Percentiles rank a stretch among this genome's conserved stretches.
phyloP scores from a whole-genome alignment of 2,888 invertebrate species.

The Tachina grossa region DNA sequence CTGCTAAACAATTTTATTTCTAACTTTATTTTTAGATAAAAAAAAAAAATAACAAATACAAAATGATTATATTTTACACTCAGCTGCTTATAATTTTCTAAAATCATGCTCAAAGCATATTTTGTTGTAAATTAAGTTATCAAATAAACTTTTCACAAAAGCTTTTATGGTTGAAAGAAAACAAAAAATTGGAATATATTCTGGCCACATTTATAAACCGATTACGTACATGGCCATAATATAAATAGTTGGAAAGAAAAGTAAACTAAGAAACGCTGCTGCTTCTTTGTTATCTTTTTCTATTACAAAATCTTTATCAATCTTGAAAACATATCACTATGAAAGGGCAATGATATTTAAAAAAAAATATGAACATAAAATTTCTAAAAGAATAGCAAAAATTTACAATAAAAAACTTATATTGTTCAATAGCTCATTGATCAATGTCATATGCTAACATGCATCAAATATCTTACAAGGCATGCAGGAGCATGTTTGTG shows the following conservation, averaged over 20 bases:
- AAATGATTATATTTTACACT: conserved; percentile 18
- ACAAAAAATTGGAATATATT: background rate
- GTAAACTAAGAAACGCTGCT: background rate
- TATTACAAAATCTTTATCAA: conserved; percentile 3
- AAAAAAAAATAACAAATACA: background rate
- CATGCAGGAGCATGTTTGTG: background rate
- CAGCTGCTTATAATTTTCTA: background rate
- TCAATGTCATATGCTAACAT: conserved; percentile 29
- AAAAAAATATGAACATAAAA: background rate
- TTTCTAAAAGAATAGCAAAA: background rate
- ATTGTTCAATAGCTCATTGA: conserved; percentile 28
- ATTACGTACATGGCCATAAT: conserved; percentile 20
- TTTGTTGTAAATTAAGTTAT: background rate
- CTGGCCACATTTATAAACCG: conserved; percentile 26
- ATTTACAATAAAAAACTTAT: background rate
- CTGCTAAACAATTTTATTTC: background rate
- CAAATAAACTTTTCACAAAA: conserved; percentile 15
- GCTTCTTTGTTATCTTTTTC: background rate
- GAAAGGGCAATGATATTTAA: background rate
- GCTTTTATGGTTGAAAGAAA: background rate
- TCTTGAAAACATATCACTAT: background rate
- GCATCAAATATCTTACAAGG: background rate
- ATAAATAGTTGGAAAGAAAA: background rate
- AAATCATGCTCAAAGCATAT: background rate
- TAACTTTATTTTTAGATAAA: background rate